Evolutionary conservation across 23 tunicate species (phyloP).

Genomic region (Halocynthia roretzi): DNA sequence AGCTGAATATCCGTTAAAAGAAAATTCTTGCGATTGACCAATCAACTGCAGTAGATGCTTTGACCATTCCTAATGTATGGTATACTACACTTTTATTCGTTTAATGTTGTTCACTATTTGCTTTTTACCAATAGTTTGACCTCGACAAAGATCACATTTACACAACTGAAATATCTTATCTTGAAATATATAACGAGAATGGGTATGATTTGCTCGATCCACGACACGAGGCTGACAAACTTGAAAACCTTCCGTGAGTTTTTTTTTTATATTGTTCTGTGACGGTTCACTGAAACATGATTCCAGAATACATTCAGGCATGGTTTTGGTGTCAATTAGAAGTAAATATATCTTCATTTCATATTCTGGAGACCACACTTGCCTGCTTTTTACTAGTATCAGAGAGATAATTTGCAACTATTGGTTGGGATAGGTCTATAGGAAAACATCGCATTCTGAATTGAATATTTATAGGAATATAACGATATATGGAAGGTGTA

Average conservation of each 20-base stretch:
- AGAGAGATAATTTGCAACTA: neutral
- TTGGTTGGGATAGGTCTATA: neutral
- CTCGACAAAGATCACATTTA: conserved; percentile 75
- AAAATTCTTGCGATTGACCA: no score
- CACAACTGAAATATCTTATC: conserved; percentile 92
- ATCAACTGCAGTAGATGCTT: no score
- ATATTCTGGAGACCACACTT: no score
- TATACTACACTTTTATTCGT: neutral
- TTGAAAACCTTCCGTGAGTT: conserved; percentile 91
- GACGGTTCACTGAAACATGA: neutral
- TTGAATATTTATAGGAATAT: no score
- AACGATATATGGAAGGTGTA: no score
- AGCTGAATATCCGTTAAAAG: no score
- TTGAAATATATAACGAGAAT: conserved; percentile 94
- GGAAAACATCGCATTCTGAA: no score
- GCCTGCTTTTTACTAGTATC: neutral
- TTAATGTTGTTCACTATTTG: neutral
- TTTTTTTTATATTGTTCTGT: neutral
- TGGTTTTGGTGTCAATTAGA: no score
- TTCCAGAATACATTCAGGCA: neutral
- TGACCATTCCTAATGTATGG: no score
- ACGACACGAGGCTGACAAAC: conserved; percentile 79
- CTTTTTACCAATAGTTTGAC: conserved; percentile 38
- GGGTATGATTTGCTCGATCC: conserved; percentile 97
- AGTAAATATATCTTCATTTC: no score